Base-by-base conservation (phyloP, 2,888 invertebrate species). In the Leptopilina syphax region DNA sequence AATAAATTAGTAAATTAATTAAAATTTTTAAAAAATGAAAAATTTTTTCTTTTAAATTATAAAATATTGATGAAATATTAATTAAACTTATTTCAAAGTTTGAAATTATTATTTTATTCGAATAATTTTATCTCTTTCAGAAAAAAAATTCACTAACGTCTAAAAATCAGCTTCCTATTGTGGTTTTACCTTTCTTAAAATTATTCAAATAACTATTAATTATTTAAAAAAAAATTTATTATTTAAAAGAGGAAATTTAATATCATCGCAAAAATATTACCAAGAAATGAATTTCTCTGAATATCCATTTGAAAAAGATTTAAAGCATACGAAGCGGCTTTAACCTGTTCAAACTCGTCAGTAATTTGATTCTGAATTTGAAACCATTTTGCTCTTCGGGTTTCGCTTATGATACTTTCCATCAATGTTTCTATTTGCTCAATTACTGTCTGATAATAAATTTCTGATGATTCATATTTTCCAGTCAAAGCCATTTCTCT, bases 401-500 rank as follows among this genome's bases (percentile, higher is more conserved):
- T 94, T 60, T 96, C 95, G 92, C 98, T 97, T 13, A 94, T 95
- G 82, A 97, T 96, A 77, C 96, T 95, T 54, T 95, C 94, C 66
- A 98, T 94, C 81, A 98, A 94, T 88, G 96, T 95, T 88, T 97
- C 96, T 87, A 99, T 96, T 94, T 98, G 97, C 92, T 98, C 97
- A 80, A 98, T 94, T 10, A 97, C 96, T 77, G 97, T 97, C 92
- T 98, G 97, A 91, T 98, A 98, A 92, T 98, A 98, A 80, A 98
- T 97, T 85, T 96, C 94, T 41, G 99, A 97, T 84, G 97, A 96
- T 90, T 99, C 98, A 91, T 99, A 99, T 92, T 98, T 97, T 34
- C 99, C 98, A 91, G 97, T 95, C 89, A 99, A 93, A 82, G 98
- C 97, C 96, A 97, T 97, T 94, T 99, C 98, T 89, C 99, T 94